phyloP scores from a whole-genome alignment of 2,113 vertebrate species.

The Bubo scandiacus region DNA sequence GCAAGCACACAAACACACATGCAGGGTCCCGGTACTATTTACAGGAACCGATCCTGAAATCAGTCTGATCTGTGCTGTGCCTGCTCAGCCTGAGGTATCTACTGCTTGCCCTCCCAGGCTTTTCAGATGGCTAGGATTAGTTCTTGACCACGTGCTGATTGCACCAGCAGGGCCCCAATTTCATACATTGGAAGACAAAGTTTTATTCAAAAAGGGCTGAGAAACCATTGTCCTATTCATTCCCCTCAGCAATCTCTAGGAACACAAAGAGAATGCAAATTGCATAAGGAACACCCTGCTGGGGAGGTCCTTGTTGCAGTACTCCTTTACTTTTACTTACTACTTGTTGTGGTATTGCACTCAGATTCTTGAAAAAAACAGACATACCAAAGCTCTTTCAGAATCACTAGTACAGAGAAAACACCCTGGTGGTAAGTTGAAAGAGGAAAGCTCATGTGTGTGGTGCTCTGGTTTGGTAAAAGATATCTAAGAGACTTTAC shows the following conservation, averaged over 20 bases:
- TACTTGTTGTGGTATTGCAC: background rate
- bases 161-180: background rate
- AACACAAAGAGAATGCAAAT: background rate
- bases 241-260: background rate
- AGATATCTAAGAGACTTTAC: background rate
- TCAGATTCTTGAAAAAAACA: background rate
- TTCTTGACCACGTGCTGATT: background rate
- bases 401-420: background rate
- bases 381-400: background rate
- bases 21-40: background rate
- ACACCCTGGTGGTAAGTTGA: background rate
- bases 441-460: background rate
- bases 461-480: background rate
- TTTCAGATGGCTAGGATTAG: background rate
- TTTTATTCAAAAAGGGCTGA: background rate
- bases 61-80: rapidly evolving
- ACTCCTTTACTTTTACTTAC: background rate
- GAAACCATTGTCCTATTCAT: background rate
- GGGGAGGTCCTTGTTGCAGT: background rate
- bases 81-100: background rate
- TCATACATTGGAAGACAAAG: background rate
- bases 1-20: background rate
- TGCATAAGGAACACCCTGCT: background rate
- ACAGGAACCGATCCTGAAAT: background rate
- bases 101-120: background rate